Evolutionary conservation across 2,888 invertebrate species (phyloP).

Genomic region (Catocala fraxini): DNA sequence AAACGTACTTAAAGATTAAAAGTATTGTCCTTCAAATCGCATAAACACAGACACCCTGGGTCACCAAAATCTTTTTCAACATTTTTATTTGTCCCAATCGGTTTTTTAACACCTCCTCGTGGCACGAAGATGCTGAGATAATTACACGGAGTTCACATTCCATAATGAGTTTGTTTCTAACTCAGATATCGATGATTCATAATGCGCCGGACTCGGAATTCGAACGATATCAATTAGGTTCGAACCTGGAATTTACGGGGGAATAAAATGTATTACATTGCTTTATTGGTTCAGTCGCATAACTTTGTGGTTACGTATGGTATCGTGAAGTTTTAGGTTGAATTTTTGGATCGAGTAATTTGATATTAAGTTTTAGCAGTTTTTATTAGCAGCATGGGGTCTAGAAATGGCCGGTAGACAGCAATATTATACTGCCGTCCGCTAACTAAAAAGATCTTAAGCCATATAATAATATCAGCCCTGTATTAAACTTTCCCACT

Average conservation of each 20-base stretch:
- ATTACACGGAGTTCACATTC: constrained; percentile 49
- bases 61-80: constrained; percentile 46
- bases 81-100: constrained; percentile 60
- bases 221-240: constrained; percentile 12
- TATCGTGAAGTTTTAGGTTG: no score
- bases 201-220: constrained; percentile 19
- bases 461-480: no score
- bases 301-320: no score
- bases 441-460: no score
- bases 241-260: not conserved
- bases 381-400: no score
- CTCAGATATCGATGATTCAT: constrained; percentile 50
- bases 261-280: not conserved
- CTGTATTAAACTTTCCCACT: no score
- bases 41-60: constrained; percentile 36
- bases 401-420: no score
- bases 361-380: no score
- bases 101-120: constrained; percentile 68
- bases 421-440: no score
- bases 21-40: not conserved
- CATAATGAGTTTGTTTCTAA: constrained; percentile 60
- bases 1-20: no score
- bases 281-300: no score
- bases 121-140: constrained; percentile 47
- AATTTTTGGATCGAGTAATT: no score